These are phyloP conservation scores for Rhagonycha lutea DNA, from an alignment of 2,888 invertebrate genomes.

Conservation along the genomic window DNA sequence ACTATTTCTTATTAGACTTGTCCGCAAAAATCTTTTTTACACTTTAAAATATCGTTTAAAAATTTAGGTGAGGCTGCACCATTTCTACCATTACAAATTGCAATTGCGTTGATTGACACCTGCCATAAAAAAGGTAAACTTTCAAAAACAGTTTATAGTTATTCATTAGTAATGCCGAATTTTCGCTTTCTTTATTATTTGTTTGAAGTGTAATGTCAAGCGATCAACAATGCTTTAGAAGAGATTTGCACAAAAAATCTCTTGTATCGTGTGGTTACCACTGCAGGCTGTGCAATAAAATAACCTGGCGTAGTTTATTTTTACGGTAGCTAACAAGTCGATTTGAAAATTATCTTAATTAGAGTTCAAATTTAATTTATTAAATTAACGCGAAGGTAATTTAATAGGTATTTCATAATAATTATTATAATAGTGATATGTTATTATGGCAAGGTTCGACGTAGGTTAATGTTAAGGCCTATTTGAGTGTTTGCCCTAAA, in stretches of 20 bases:
- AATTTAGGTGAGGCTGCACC: background rate
- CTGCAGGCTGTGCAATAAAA: background rate
- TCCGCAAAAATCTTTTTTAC: background rate
- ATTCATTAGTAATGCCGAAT: background rate
- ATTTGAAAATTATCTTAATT: background rate
- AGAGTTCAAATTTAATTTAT: background rate
- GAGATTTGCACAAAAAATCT: background rate
- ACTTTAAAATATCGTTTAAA: background rate
- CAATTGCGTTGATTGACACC: background rate
- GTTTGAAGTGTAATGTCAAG: background rate
- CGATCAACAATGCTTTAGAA: background rate
- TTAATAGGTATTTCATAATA: background rate
- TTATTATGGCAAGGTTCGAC: conserved; percentile 14
- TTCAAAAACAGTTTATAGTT: background rate
- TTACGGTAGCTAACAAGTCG: background rate
- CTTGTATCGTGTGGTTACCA: background rate
- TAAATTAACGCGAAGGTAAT: background rate
- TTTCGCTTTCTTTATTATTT: background rate
- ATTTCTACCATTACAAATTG: background rate
- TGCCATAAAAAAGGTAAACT: background rate
- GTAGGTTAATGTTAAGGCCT: conserved; percentile 21
- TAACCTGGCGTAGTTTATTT: background rate
- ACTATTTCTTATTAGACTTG: background rate
- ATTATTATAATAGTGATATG: background rate
- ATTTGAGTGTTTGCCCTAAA: conserved; percentile 12